Base-by-base conservation (phyloP, 2,888 invertebrate species). In the Parascotia fuliginaria region DNA sequence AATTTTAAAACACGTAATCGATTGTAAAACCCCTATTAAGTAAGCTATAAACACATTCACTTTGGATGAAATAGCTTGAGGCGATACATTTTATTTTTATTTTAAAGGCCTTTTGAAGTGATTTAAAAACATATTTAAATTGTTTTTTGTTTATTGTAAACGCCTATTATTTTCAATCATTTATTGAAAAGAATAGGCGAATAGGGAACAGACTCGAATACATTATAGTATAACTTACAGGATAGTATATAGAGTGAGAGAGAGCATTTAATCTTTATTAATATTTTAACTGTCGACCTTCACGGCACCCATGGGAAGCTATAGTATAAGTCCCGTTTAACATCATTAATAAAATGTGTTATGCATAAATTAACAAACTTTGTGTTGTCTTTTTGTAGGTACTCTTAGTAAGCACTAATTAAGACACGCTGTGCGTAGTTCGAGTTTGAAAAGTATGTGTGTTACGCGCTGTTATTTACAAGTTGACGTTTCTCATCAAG, bases 1-100 rank as follows among this genome's bases (percentile, higher is more conserved):
- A 53, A 42, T 42, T 55, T 42, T 14, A 12, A 37, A 48, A 34
- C 49, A 46, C 32, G 37, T 29, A 29, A 67, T 67, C 56, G 52
- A 54, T 49, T 63, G 27, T 49, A 32, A 61, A 32, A 22, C 12
- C 32, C 13, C 9, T 41, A 37, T 45, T 40, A 49, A 46, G n/a
- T n/a, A n/a, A n/a, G n/a, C n/a, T 33, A 41, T 41, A 41, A 39
- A 42, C 34, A n/a, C 31, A 19, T 22, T 41, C 31, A 41, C 22
- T 22, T 14, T 22, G 32, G 22, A 2, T n/a, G 7, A 12, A 2
- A 36, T 19, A 7, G 36, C 36, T 6, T 11, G 19, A 11, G 36
- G 36, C 12, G 1, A 3, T 36, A 19, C 1, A 24, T 24, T 24
- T 24, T 9, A 4, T 24, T 7, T 6, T 24, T 24, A 9, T 24